A percentile compares a stretch with the other conserved stretches of the same genome.
Evolutionary conservation across 2,888 invertebrate genomes (phyloP).

Genomic region (Hypena proboscidalis): DNA sequence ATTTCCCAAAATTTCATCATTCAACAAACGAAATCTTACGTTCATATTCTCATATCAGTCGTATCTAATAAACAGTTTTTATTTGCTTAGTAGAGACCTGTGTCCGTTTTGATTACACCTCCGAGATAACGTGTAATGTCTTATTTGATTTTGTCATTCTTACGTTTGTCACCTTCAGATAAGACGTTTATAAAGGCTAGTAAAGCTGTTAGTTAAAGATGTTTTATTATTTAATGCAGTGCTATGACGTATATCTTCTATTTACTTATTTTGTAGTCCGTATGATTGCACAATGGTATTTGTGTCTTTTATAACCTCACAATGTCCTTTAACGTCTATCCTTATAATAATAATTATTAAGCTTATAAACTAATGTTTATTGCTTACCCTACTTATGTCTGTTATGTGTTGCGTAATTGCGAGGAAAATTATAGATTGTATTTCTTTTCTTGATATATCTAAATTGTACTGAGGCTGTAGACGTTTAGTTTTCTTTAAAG

Average conservation of each 20-base stretch:
- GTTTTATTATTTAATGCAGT: conserved; percentile 77
- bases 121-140: conserved; percentile 67
- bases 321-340: conserved; percentile 60
- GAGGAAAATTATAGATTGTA: conserved; percentile 12
- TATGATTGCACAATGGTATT: conserved; percentile 62
- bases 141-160: conserved; percentile 75
- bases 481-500: no score
- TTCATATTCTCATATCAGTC: conserved; percentile 28
- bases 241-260: conserved; percentile 65
- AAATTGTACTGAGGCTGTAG: no score
- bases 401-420: conserved; percentile 29
- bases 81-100: conserved; percentile 54
- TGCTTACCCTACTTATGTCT: conserved; percentile 35
- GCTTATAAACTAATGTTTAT: conserved; percentile 44
- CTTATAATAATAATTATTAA: conserved; percentile 54
- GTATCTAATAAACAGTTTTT: conserved; percentile 39
- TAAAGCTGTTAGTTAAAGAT: no score
- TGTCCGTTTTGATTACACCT: conserved; percentile 77
- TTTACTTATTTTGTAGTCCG: conserved; percentile 65
- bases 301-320: conserved; percentile 49
- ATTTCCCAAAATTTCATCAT: conserved; percentile 9
- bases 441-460: no score
- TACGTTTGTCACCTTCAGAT: conserved; percentile 68
- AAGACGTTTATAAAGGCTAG: conserved; percentile 80
- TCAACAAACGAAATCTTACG: conserved; percentile 12